Percentiles rank a stretch among this genome's conserved stretches.
Conservation (phyloP, 92 coral and sea anemone genomes). For the Porites evermanni region DNA sequence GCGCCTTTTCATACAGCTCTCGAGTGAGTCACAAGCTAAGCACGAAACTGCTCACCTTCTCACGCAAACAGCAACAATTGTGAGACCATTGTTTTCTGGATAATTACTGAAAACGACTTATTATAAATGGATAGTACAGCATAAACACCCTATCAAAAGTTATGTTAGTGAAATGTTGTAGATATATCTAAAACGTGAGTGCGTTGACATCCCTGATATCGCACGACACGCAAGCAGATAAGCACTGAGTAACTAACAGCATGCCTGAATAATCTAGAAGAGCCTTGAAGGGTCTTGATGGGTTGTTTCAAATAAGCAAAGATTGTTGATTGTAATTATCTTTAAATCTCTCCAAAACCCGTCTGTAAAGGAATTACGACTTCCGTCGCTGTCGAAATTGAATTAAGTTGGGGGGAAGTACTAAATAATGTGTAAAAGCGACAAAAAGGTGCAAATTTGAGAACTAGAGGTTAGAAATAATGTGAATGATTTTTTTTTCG, state of each 20-base stretch:
- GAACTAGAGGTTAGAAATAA: no score
- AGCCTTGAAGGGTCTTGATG: not conserved
- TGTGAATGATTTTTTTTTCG: no score
- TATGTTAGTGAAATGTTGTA: not conserved
- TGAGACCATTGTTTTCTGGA: no score
- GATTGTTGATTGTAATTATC: not conserved
- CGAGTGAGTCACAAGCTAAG: not conserved
- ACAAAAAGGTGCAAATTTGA: no score
- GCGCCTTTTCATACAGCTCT: not conserved
- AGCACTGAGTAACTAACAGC: not conserved
- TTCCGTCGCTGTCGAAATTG: not conserved
- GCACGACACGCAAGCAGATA: slow-evolving; percentile 3
- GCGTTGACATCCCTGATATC: not conserved
- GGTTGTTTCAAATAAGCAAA: not conserved
- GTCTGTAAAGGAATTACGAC: no score
- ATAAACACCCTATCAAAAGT: not conserved
- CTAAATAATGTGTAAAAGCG: no score
- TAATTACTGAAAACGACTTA: not conserved
- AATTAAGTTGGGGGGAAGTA: no score
- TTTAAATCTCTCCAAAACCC: not conserved
- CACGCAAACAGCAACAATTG: slow-evolving; percentile 10
- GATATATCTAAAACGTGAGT: not conserved
- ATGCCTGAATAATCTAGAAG: not conserved
- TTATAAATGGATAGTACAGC: not conserved
- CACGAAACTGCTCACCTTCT: not conserved